Base-by-base conservation (phyloP, 2,888 invertebrate genomes). In the Hydraecia micacea region DNA sequence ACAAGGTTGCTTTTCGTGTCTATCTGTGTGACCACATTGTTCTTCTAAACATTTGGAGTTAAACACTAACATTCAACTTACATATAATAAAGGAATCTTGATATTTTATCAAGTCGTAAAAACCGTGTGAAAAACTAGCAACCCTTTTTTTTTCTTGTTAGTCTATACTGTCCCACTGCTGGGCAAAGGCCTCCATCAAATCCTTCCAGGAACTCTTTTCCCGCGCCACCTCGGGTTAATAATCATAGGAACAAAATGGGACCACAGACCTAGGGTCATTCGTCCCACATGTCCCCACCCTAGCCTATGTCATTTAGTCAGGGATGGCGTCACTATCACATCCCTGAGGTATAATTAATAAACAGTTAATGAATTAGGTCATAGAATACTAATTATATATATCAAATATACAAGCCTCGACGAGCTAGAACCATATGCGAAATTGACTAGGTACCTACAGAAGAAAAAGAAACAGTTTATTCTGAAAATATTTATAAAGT, bases 271-370 rank as follows among this genome's bases (percentile, higher is more conserved):
- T 39, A 39, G 9, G 39, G 42, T 66, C 39, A 39, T 66, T 66
- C 18, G 62, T 32, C 36, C 6, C 36, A 6, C 13, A 63, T 32
- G 62, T 32, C 32, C 9, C 28, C 5, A 42, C 67, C n/a, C 42
- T 11, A 42, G 0, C n/a, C 9, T 42, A 39, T 66, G 18, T 18
- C 2, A 62, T 42, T 55, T 55, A 67, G 15, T 25, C 28, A 21
- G 39, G 8, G 28, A 68, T 39, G 52, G 9, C 39, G 39, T 52
- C 73, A n/a, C 58, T 73, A 52, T 52, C 60, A 63, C 52, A 69
- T 77, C 66, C 69, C 73, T 62, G 32, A 70, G 11, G 46, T 52
- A 60, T 81, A 75, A 77, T 83, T 75, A 78, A 66, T 73, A 46
- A 67, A 67, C 42, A 46, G 18, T 42, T 21, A 6, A 42, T 67